A percentile compares a stretch with the other conserved stretches of the same genome.
Conservation (phyloP, 2,888 invertebrate species). For the Caenorhabditis uteleia region DNA sequence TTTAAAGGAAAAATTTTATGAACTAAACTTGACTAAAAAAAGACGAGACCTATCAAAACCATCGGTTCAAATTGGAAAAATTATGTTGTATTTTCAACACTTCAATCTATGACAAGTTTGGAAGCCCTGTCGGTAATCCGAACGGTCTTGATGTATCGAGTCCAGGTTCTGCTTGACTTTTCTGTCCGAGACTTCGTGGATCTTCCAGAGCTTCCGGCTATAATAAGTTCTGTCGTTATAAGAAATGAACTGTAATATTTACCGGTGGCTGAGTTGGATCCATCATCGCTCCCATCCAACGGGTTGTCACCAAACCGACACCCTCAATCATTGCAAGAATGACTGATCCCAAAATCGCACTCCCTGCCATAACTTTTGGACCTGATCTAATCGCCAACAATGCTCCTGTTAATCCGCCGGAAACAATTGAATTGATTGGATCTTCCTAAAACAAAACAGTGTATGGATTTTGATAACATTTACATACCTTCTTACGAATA, state of each 20-base stretch:
- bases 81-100: not conserved
- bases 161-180: slow-evolving; percentile 44
- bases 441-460: slow-evolving; percentile 79
- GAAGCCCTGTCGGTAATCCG: slow-evolving; percentile 43
- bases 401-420: slow-evolving; percentile 91
- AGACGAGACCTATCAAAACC: not conserved
- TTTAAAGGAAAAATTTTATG: slow-evolving; percentile 1
- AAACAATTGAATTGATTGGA: slow-evolving; percentile 80
- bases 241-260: not conserved
- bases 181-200: slow-evolving; percentile 47
- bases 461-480: slow-evolving; percentile 20
- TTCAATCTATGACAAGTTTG: slow-evolving; percentile 30
- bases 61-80: not conserved
- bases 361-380: slow-evolving; percentile 81
- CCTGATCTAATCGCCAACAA: slow-evolving; percentile 89
- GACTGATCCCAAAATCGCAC: slow-evolving; percentile 93
- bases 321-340: slow-evolving; percentile 96
- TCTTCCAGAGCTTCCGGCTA: slow-evolving; percentile 57
- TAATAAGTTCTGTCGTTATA: slow-evolving; percentile 3
- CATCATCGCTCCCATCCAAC: slow-evolving; percentile 75
- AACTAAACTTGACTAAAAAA: slow-evolving; percentile 1
- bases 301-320: slow-evolving; percentile 89
- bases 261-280: slow-evolving; percentile 59
- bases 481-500: slow-evolving; percentile 86
- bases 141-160: slow-evolving; percentile 45